Base-by-base conservation (phyloP, 1,140 invertebrate species). In the Hyphantria cunea region DNA sequence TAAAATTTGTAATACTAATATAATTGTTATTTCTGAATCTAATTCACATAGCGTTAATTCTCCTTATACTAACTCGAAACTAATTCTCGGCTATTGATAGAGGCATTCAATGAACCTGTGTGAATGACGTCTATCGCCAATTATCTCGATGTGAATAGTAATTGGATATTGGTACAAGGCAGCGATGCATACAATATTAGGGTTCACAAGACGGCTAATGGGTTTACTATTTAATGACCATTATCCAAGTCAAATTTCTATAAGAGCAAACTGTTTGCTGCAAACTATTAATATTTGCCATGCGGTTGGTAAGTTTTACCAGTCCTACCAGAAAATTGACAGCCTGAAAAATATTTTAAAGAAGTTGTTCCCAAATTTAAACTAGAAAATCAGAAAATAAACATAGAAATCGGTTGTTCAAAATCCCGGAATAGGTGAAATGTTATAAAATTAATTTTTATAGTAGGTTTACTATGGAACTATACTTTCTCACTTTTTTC, bases 141-240 rank as follows among this genome's bases (percentile, higher is more conserved):
- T 62, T 62, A 62, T 54, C 51, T 62, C n/a, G 41, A 52, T 49
- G 39, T 61, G 32, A 61, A 52, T 61, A 44, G 58, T 33, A 25
- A 50, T 32, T 52, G 41, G 54, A 62, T 62, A 62, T 62, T 62
- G 17, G 51, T 13, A 62, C n/a, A 48, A n/a, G 41, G 41, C 9
- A 0, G 3, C 6, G 47, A 41, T 59, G 56, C 56, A 59, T 59
- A 59, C 33, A 50, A 50, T 41, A 59, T 50, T 50, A 59, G 45
- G 47, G 47, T 58, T 48, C 33, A 9, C 53, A 25, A 47, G 54
- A 37, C 53, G 53, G 4, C 45, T 58, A 58, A 58, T 58, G 31
- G 15, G 17, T 25, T 5, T 10, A 10, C 33, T 13, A 12, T 45
- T 13, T 55, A 55, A 55, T 55, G 41, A 33, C 53, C 45, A n/a